Percentiles rank a stretch among this genome's conserved stretches.
phyloP scores from a whole-genome alignment of 2,797 vertebrate species.

The Taeniopygia guttata region DNA sequence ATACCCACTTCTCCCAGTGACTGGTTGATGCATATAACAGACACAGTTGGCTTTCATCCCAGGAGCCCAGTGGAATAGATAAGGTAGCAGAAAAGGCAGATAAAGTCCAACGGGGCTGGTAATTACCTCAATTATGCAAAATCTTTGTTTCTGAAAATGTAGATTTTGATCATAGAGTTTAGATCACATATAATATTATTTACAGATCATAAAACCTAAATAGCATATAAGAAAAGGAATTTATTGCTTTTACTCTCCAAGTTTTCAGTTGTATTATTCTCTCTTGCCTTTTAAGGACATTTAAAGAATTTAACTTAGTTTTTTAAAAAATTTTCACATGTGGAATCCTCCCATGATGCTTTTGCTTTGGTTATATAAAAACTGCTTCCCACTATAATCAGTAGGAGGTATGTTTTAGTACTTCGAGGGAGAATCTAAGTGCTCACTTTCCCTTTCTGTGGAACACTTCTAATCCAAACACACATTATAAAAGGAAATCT shows the following conservation, averaged over 20 bases:
- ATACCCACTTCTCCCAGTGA: not conserved
- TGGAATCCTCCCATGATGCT: not conserved
- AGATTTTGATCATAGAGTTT: not conserved
- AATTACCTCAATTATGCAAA: not conserved
- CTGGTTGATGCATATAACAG: not conserved
- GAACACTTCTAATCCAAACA: not conserved
- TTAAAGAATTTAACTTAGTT: not conserved
- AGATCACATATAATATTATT: not conserved
- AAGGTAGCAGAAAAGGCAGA: not conserved
- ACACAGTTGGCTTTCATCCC: not conserved
- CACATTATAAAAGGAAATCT: not conserved
- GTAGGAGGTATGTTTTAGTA: not conserved
- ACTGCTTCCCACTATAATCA: not conserved
- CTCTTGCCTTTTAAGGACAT: not conserved
- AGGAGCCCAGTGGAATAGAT: not conserved
- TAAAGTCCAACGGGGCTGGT: not conserved
- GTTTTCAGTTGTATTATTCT: not conserved
- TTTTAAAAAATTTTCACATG: not conserved
- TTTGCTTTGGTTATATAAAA: not conserved
- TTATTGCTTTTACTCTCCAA: not conserved
- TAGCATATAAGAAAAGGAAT: rapidly evolving
- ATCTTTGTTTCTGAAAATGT: not conserved
- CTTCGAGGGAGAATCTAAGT: not conserved
- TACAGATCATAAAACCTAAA: not conserved
- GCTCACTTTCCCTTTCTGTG: not conserved